phyloP scores from a whole-genome alignment of 2,113 vertebrate genomes.

The Cervus canadensis region DNA sequence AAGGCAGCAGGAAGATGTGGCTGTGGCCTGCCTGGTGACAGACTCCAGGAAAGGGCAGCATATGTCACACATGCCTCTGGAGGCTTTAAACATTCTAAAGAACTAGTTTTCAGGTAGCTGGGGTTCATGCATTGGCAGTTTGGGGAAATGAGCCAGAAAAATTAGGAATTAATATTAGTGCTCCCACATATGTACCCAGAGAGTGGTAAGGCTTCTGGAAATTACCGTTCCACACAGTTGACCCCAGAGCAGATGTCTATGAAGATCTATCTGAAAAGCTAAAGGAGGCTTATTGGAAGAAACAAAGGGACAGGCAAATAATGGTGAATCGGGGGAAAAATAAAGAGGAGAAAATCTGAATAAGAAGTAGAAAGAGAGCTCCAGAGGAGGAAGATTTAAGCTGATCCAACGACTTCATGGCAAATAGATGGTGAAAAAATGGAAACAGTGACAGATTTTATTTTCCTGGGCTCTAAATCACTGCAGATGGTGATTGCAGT shows the following conservation, averaged over 20 bases:
- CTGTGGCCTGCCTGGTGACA: too few relatives aligned
- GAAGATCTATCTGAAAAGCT: not conserved
- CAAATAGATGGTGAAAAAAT: not conserved
- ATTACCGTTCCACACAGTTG: not conserved
- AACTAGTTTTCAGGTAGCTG: not conserved
- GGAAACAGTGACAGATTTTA: not conserved
- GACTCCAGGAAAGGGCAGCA: not conserved
- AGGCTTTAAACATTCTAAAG: not conserved
- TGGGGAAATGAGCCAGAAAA: conserved; percentile 35
- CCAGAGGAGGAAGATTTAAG: not conserved
- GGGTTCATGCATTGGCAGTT: not conserved
- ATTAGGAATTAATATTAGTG: conserved; percentile 1
- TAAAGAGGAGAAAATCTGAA: not conserved
- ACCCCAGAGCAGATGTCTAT: not conserved
- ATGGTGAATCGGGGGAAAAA: not conserved
- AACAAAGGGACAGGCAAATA: not conserved
- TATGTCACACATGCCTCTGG: not conserved
- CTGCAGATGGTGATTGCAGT: not conserved
- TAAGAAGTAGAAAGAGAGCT: not conserved
- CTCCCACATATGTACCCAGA: not conserved
- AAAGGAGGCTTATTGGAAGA: not conserved
- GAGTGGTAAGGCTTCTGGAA: not conserved
- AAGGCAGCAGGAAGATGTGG: not conserved
- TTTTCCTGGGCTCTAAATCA: not conserved
- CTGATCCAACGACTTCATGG: not conserved